Conservation (phyloP, 2,113 vertebrate genomes). For the Micromys minutus region DNA sequence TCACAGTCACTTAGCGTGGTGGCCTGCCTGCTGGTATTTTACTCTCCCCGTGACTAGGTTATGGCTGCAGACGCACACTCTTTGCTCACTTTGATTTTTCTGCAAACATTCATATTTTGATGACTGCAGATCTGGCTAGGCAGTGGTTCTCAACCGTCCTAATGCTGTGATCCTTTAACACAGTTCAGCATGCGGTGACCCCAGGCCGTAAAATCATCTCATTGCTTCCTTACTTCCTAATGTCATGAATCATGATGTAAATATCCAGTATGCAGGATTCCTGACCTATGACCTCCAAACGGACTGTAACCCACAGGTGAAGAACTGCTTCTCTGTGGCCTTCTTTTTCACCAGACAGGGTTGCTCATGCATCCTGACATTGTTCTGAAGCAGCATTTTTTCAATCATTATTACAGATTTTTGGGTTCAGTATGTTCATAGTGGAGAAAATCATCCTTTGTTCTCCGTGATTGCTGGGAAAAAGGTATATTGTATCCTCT, state of each 20-base stretch:
- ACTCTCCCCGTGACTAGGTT: background rate
- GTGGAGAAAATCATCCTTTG: background rate
- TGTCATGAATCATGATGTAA: background rate
- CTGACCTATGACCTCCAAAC: background rate
- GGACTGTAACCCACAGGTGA: background rate
- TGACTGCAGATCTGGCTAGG: background rate
- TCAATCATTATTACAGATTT: constrained; percentile 18
- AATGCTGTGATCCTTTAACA: background rate
- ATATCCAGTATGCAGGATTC: background rate
- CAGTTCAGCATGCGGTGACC: background rate
- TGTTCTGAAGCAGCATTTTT: no score
- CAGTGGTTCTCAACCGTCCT: no score
- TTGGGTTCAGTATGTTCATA: background rate
- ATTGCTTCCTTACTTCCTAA: background rate
- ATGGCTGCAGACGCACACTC: constrained; percentile 31
- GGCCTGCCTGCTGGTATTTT: constrained; percentile 41
- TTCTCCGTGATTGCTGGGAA: background rate
- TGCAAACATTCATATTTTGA: background rate
- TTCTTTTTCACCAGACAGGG: constrained; percentile 27
- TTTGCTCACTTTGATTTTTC: constrained; percentile 48
- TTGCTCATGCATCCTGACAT: background rate
- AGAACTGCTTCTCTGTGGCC: background rate
- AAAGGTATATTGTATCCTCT: background rate
- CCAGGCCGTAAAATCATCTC: background rate
- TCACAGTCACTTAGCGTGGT: constrained; percentile 44